Evolutionary conservation across 1,140 invertebrate species (phyloP).

Genomic region (Ips typographus): DNA sequence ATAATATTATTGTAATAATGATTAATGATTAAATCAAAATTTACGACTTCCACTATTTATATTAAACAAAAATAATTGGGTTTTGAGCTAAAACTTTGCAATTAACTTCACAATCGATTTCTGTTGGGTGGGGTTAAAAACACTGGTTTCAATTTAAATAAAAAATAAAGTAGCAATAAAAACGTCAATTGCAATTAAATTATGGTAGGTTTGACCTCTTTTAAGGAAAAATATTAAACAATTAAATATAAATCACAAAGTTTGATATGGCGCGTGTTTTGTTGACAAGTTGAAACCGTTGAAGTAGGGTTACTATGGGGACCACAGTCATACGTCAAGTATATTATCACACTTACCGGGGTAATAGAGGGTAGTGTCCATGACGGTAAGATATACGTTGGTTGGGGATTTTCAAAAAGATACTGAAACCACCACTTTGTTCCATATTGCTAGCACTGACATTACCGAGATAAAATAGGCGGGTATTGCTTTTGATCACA

Average conservation of each 20-base stretch:
- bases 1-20: no score
- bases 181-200: no score
- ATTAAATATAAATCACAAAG: slow-evolving; percentile 14
- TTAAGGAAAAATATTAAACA: neutral
- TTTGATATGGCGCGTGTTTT: slow-evolving; percentile 20
- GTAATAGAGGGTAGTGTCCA: slow-evolving; percentile 19
- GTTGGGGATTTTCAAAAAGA: slow-evolving; percentile 15
- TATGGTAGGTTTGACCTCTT: no score
- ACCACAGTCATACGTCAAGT: slow-evolving; percentile 9
- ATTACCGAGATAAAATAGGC: slow-evolving; percentile 9
- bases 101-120: no score
- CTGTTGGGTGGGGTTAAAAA: no score
- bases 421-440: slow-evolving; percentile 8
- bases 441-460: slow-evolving; percentile 25
- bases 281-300: slow-evolving; percentile 23
- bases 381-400: neutral
- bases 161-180: no score
- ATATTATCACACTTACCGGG: slow-evolving; percentile 22
- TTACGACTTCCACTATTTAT: no score
- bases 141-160: no score
- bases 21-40: no score
- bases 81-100: no score
- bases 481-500: neutral
- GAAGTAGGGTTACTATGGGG: slow-evolving; percentile 25
- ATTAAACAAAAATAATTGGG: no score